Conservation (phyloP, 2,113 vertebrate genomes). For the Thermophis baileyi region DNA sequence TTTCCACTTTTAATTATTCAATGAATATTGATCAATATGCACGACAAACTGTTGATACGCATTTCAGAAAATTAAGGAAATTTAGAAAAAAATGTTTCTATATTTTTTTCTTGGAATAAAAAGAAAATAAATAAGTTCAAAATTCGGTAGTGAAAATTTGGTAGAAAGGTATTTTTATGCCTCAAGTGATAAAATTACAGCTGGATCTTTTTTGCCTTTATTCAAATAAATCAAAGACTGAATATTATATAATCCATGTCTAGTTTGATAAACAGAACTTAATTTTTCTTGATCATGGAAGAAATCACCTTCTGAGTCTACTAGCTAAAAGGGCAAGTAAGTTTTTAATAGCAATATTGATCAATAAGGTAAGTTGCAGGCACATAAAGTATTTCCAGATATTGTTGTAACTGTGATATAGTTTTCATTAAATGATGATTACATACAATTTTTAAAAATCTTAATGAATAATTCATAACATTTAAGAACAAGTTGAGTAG, state of each 20-base stretch:
- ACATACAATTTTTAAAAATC: not conserved
- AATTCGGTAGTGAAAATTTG: not conserved
- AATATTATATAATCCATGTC: not conserved
- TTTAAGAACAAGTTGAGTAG: not conserved
- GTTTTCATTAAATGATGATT: not conserved
- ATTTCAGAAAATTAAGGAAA: not conserved
- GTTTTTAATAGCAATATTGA: not conserved
- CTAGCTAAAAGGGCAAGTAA: not conserved
- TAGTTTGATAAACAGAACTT: not conserved
- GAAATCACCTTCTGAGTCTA: not conserved
- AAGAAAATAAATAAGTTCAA: not conserved
- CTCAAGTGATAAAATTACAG: too few species aligned
- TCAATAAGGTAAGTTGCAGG: not conserved
- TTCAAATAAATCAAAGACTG: not conserved
- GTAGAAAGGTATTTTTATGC: too few species aligned
- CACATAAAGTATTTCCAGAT: not conserved
- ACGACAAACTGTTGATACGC: not conserved
- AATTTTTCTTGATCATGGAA: not conserved
- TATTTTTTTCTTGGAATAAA: not conserved
- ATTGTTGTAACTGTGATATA: not conserved
- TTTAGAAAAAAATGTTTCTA: not conserved
- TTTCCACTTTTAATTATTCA: constrained; percentile 18
- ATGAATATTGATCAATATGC: not conserved
- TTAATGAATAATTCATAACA: not conserved
- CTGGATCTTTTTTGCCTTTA: not conserved